Conservation (phyloP, 1,140 invertebrate genomes). For the Parasteatoda tepidariorum region DNA sequence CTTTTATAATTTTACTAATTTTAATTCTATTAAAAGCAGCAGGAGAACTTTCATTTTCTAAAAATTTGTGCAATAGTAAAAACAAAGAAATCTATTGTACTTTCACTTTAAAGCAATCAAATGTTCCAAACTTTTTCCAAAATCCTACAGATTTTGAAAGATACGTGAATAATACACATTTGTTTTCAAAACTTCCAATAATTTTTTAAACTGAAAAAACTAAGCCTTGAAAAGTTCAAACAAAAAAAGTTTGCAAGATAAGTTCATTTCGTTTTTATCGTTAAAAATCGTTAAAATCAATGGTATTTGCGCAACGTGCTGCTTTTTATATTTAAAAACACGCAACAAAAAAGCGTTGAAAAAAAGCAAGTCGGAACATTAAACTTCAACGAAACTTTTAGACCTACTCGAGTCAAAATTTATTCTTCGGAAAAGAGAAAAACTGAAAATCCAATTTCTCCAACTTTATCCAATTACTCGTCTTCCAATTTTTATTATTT, state of each 20-base stretch:
- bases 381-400: conserved; percentile 20
- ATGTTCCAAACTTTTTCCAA: too few species aligned
- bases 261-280: conserved; percentile 13
- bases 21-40: too few species aligned
- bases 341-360: background rate
- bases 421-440: conserved; percentile 14
- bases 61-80: too few species aligned
- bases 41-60: too few species aligned
- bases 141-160: too few species aligned
- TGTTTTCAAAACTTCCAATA: too few species aligned
- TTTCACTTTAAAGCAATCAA: too few species aligned
- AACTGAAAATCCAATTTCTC: conserved; percentile 37
- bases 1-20: too few species aligned
- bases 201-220: background rate
- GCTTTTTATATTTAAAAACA: background rate
- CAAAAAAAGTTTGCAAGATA: conserved; percentile 12
- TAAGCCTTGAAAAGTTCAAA: background rate
- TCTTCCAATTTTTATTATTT: conserved; percentile 3
- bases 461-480: conserved; percentile 42
- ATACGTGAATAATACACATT: too few species aligned
- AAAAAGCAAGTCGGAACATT: conserved; percentile 27
- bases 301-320: background rate
- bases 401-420: conserved; percentile 36
- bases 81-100: too few species aligned
- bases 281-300: conserved; percentile 4